A percentile compares a stretch with the other conserved stretches of the same genome.
phyloP scores from a whole-genome alignment of 2,888 invertebrate genomes.

The Thera obeliscata region DNA sequence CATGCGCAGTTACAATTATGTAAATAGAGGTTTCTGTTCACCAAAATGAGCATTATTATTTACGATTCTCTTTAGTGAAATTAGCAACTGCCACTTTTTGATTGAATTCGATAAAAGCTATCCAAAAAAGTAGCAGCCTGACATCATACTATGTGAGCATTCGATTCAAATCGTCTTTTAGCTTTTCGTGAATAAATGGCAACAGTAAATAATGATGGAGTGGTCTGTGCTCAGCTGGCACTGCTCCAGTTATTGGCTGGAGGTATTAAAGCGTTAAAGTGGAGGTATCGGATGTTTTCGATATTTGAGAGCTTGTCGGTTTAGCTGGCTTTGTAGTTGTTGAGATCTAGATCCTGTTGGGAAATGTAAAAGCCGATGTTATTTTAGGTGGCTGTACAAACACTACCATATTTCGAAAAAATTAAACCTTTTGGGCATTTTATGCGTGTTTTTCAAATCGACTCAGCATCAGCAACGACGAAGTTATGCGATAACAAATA shows the following conservation, averaged over 20 bases:
- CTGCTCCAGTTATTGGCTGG: conserved; percentile 27
- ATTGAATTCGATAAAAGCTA: not conserved
- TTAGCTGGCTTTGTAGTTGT: conserved; percentile 8
- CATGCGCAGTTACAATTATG: no score
- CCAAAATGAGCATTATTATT: conserved; percentile 14
- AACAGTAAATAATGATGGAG: conserved; percentile 36
- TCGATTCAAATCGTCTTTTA: conserved; percentile 1
- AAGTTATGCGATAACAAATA: no score
- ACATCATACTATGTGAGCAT: not conserved
- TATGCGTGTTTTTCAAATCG: no score
- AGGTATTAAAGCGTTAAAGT: conserved; percentile 25
- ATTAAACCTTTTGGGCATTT: no score
- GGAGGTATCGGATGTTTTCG: conserved; percentile 24
- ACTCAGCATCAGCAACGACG: no score
- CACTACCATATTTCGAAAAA: no score
- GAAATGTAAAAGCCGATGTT: no score
- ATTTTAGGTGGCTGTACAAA: no score
- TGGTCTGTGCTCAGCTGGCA: conserved; percentile 32
- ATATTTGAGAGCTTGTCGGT: conserved; percentile 26
- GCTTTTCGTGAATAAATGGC: conserved; percentile 34
- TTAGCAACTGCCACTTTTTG: conserved; percentile 10
- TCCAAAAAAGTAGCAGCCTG: not conserved
- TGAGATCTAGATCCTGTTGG: not conserved
- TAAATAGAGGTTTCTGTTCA: not conserved
- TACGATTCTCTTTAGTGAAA: conserved; percentile 5